Percentiles rank a stretch among this genome's conserved stretches.
phyloP scores from a whole-genome alignment of 2,113 vertebrate species.

The Rynchops niger region DNA sequence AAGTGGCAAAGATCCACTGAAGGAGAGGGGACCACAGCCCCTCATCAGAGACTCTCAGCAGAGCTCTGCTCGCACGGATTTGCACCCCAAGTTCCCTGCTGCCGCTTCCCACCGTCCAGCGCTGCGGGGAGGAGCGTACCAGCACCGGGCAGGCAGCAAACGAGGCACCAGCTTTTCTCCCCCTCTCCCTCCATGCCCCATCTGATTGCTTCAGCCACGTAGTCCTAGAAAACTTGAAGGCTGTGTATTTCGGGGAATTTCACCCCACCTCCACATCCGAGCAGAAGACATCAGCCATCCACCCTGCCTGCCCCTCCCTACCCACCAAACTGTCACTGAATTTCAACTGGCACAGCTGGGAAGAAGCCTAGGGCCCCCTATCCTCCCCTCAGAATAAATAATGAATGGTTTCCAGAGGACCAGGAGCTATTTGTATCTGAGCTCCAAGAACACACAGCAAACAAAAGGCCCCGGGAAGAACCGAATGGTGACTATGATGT shows the following conservation, averaged over 20 bases:
- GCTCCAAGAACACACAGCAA: background rate
- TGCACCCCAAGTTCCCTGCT: background rate
- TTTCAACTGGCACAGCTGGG: background rate
- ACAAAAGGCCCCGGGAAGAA: background rate
- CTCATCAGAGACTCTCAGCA: background rate
- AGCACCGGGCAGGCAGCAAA: background rate
- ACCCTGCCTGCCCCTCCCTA: background rate
- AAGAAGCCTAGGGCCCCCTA: background rate
- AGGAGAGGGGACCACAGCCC: background rate
- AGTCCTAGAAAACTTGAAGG: background rate
- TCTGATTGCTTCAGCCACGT: background rate
- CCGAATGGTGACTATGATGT: background rate
- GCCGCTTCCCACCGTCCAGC: background rate
- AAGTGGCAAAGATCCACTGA: background rate
- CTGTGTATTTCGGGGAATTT: background rate
- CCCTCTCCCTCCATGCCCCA: background rate
- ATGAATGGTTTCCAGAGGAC: background rate
- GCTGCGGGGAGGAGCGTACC: background rate
- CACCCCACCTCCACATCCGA: background rate
- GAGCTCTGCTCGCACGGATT: background rate
- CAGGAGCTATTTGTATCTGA: background rate
- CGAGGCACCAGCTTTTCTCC: background rate
- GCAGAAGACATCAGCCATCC: background rate
- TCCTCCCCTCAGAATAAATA: background rate
- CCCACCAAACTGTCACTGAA: background rate